Base-by-base conservation (phyloP, 2,888 invertebrate species). In the Electrophaes corylata region DNA sequence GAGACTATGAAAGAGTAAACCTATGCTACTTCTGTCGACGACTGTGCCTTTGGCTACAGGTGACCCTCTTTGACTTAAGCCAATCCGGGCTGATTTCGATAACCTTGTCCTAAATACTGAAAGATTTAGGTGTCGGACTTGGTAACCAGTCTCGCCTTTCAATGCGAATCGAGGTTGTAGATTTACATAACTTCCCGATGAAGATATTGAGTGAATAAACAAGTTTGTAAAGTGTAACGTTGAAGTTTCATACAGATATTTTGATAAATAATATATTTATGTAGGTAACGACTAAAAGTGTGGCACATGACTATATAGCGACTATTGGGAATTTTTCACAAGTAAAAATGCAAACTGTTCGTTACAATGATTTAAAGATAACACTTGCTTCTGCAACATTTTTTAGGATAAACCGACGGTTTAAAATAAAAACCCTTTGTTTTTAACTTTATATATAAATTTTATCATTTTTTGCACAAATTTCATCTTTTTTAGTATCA, bases 51-150 rank as follows among this genome's bases (percentile, higher is more conserved):
- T 19, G 46, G 48, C 58, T 41, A 52, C 47, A 57, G 54, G 59
- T 54, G 59, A 54, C 62, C 66, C 57, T 59, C 33, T 54, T 62
- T 52, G 6, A 33, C 41, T 50, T 29, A 31, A 43, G 54, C 54
- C 59, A 46, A 54, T 54, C 59, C 54, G 40, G 44, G 18, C 41
- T 41, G 60, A 51, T 58, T 53, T 48, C 54, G 57, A 60, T 60
- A 64, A 66, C 66, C 66, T 66, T 62, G 64, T 33, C 60, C 66
- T 58, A 57, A 64, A 66, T 66, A 49, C 33, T 60, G 55, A 53
- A 62, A 62, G 62, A 62, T 62, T 56, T 50, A 49, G 26, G 26
- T 29, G 54, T 29, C 31, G 45, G 14, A 29, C 2, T 20, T 23
- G 37, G 43, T 43, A 43, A 43, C 43, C 14, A 14, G 26, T 43